phyloP scores from a whole-genome alignment of 2,888 invertebrate genomes.

The Auanema sp. region DNA sequence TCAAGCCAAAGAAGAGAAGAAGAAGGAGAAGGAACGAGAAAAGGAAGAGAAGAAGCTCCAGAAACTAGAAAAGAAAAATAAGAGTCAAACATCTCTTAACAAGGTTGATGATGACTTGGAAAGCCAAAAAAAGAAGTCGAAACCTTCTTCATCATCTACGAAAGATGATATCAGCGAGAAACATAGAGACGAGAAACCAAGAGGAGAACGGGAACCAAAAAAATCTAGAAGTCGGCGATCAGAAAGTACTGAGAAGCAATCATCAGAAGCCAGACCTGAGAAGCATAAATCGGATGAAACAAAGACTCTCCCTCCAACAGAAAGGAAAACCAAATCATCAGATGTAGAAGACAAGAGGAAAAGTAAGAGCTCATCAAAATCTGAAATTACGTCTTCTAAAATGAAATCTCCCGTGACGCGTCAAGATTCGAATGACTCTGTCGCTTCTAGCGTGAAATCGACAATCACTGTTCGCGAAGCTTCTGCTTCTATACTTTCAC shows the following conservation, averaged over 20 bases:
- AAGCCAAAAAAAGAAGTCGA: slow-evolving; percentile 22
- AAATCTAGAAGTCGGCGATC: neutral
- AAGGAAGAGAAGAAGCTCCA: slow-evolving; percentile 27
- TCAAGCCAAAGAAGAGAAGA: slow-evolving; percentile 33
- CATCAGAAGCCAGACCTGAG: neutral
- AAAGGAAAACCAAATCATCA: slow-evolving; percentile 9
- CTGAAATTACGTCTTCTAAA: neutral
- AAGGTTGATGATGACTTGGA: slow-evolving; percentile 18
- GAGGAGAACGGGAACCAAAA: slow-evolving; percentile 21
- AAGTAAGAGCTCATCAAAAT: too few species aligned
- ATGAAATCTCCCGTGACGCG: neutral
- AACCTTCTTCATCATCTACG: neutral
- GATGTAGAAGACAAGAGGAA: too few species aligned
- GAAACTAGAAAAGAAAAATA: too few species aligned
- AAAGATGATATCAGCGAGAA: slow-evolving; percentile 12
- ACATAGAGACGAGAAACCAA: slow-evolving; percentile 19
- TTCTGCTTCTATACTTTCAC: neutral
- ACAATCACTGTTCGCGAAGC: slow-evolving; percentile 16
- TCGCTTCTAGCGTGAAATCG: slow-evolving; percentile 16
- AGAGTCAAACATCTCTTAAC: slow-evolving; percentile 19
- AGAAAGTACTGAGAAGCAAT: slow-evolving; percentile 10
- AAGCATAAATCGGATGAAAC: neutral
- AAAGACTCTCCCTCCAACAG: slow-evolving; percentile 1
- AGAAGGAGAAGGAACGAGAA: slow-evolving; percentile 33
- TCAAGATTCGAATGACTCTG: slow-evolving; percentile 11